phyloP scores from a whole-genome alignment of 2,797 vertebrate genomes.

The Centropyge bicolor region DNA sequence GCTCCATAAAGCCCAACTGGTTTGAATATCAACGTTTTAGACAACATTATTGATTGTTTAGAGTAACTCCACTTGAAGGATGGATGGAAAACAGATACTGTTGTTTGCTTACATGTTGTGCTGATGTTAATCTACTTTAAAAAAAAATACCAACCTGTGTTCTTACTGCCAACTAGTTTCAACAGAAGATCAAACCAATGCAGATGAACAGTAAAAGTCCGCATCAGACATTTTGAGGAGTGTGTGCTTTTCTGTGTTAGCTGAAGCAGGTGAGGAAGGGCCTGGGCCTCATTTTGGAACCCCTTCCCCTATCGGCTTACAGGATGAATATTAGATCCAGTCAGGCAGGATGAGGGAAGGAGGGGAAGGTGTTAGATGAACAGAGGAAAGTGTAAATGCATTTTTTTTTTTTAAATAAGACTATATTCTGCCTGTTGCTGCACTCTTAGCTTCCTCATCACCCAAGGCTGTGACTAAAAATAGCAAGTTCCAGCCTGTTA shows the following conservation, averaged over 20 bases:
- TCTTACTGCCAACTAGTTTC: slow-evolving; percentile 9
- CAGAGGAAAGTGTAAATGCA: slow-evolving; percentile 26
- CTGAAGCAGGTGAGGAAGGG: slow-evolving; percentile 49
- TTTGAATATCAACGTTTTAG: not conserved
- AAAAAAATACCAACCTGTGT: not conserved
- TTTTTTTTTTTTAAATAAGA: slow-evolving; percentile 13
- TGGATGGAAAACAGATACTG: not conserved
- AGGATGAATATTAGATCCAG: slow-evolving; percentile 28
- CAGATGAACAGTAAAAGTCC: slow-evolving; percentile 14
- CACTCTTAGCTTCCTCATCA: slow-evolving; percentile 58
- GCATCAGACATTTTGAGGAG: slow-evolving; percentile 23
- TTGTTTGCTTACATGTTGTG: not conserved
- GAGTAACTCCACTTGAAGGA: not conserved
- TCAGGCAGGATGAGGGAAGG: slow-evolving; percentile 13
- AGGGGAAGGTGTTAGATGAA: slow-evolving; percentile 31
- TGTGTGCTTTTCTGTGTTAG: not conserved
- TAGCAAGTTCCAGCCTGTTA: slow-evolving; percentile 63
- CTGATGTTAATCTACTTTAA: not conserved
- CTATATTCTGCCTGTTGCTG: slow-evolving; percentile 69
- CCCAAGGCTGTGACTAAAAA: slow-evolving; percentile 74
- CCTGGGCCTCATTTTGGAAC: slow-evolving; percentile 35
- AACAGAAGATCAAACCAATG: slow-evolving; percentile 5
- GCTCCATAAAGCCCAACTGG: not conserved
- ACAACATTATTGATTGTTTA: not conserved
- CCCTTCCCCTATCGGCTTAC: slow-evolving; percentile 30